These are phyloP conservation scores for Phortica variegata DNA, from an alignment of 1,140 invertebrate genomes.

Conservation along the genomic window DNA sequence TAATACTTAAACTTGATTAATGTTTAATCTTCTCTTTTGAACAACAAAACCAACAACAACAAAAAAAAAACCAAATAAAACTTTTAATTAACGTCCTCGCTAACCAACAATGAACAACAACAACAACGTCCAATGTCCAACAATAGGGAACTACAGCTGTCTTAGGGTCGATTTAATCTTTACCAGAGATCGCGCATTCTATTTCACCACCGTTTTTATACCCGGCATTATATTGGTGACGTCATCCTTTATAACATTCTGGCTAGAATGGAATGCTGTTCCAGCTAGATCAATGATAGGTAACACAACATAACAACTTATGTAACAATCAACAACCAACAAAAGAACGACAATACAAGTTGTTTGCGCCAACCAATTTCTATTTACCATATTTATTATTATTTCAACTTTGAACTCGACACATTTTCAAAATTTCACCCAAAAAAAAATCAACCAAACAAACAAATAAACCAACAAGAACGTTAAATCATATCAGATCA, in stretches of 20 bases:
- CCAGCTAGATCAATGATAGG: conserved; percentile 86
- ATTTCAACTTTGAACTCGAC: too few species aligned
- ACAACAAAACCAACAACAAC: too few species aligned
- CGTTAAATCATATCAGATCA: too few species aligned
- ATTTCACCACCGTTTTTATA: conserved; percentile 90
- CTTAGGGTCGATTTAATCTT: conserved; percentile 87
- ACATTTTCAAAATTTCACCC: conserved; percentile 13
- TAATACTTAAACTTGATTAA: too few species aligned
- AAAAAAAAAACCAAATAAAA: too few species aligned
- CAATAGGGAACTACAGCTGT: conserved; percentile 85
- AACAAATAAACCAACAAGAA: too few species aligned
- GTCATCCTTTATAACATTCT: conserved; percentile 89
- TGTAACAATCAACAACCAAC: neutral
- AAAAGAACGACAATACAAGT: too few species aligned
- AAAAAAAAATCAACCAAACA: conserved; percentile 11
- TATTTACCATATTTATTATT: too few species aligned
- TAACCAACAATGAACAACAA: conserved; percentile 10
- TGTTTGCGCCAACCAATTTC: too few species aligned
- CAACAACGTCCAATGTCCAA: conserved; percentile 15
- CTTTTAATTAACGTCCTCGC: conserved; percentile 22
- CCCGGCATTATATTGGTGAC: conserved; percentile 88
- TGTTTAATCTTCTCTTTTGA: too few species aligned
- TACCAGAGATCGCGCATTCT: conserved; percentile 90
- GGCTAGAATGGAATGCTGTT: conserved; percentile 90
- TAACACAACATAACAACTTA: conserved; percentile 58